Conservation (phyloP, 1,140 invertebrate genomes). For the Drosophila novamexicana region DNA sequence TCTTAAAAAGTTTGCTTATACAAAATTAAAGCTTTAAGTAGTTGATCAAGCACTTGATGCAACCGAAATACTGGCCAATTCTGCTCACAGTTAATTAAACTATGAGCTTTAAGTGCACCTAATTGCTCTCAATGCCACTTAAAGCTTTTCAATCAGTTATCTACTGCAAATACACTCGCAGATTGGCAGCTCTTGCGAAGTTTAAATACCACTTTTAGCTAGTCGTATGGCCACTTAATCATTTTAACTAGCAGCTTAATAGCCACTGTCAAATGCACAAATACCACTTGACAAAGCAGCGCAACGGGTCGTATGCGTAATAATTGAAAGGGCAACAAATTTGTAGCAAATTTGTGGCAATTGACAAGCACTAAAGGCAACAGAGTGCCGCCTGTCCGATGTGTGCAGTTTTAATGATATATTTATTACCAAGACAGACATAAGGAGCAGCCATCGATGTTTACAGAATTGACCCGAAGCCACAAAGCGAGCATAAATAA, state of each 20-base stretch:
- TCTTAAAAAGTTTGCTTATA: no score
- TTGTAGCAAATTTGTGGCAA: slow-evolving; percentile 42
- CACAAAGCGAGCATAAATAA: slow-evolving; percentile 69
- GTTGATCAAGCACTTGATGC: no score
- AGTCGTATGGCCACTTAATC: slow-evolving; percentile 17
- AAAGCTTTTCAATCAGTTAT: background rate
- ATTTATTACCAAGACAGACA: slow-evolving; percentile 53
- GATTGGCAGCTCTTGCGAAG: slow-evolving; percentile 2
- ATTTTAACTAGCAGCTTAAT: slow-evolving; percentile 29
- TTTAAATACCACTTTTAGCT: background rate
- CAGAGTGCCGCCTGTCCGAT: background rate
- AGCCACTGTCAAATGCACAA: slow-evolving; percentile 8
- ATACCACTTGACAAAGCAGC: background rate
- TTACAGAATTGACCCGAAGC: slow-evolving; percentile 37
- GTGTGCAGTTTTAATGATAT: slow-evolving; percentile 41
- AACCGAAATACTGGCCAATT: no score
- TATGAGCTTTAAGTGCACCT: background rate
- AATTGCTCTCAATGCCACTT: slow-evolving; percentile 7
- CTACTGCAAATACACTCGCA: background rate
- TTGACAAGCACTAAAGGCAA: slow-evolving; percentile 26
- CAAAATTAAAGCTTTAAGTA: no score
- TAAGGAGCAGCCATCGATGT: slow-evolving; percentile 61
- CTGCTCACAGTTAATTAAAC: background rate
- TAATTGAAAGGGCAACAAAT: slow-evolving; percentile 46
- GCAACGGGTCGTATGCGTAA: slow-evolving; percentile 43